These are phyloP conservation scores for Bucco capensis DNA, from an alignment of 2,113 vertebrate species.

Conservation along the genomic window DNA sequence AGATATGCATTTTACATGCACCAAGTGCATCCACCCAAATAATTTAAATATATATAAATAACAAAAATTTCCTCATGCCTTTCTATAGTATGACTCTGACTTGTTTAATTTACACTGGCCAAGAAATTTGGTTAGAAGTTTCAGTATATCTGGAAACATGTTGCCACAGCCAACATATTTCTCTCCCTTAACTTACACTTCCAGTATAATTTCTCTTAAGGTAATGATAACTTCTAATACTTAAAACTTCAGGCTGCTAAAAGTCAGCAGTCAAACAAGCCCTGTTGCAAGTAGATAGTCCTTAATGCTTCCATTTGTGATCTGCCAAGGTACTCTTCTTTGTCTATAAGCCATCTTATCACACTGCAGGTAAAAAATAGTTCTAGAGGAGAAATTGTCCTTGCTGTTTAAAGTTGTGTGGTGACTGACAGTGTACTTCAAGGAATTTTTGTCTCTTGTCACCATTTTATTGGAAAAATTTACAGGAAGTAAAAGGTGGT, in stretches of 20 bases:
- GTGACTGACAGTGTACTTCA: background rate
- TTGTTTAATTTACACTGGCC: background rate
- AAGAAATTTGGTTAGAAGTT: background rate
- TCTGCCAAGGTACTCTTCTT: background rate
- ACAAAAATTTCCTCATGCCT: background rate
- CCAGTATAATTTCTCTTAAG: background rate
- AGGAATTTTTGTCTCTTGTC: background rate
- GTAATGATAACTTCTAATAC: background rate
- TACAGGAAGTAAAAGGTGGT: background rate
- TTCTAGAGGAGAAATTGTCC: background rate
- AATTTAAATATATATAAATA: accelerated
- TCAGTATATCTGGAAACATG: background rate
- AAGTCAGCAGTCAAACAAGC: background rate
- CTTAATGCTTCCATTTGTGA: background rate
- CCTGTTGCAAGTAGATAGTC: background rate
- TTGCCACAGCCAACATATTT: accelerated
- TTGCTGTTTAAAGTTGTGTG: accelerated
- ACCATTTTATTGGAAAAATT: background rate
- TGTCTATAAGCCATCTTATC: background rate
- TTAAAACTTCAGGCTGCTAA: background rate
- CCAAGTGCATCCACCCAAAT: background rate
- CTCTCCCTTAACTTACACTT: background rate
- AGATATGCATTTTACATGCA: background rate
- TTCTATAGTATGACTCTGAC: background rate
- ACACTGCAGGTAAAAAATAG: background rate